Base-by-base conservation (phyloP, 2,888 invertebrate species). In the Pyrrhosoma nymphula region DNA sequence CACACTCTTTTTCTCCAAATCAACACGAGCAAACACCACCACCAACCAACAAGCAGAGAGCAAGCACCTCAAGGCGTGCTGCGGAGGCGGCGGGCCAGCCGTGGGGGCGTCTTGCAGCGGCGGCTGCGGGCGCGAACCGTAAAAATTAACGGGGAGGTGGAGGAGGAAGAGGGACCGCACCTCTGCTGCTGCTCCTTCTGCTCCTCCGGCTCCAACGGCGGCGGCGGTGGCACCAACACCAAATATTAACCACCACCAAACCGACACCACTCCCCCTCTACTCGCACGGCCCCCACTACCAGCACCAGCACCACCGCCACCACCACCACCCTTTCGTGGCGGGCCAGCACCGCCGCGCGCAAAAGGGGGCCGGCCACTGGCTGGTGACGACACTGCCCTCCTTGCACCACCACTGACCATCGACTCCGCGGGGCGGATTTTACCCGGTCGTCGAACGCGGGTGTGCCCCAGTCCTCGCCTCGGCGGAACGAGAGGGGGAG, bases 391-490 rank as follows among this genome's bases (percentile, higher is more conserved):
- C 97, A 97, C 97, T 97, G 97, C 97, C 97, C 98, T 98, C 98
- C 98, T 20, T 98, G 97, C 98, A 98, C 98, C 98, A 98, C 98
- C 98, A 98, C 98, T 98, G 98, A 97, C 98, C 98, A 97, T 98
- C 98, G 97, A 98, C 97, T 97, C 98, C 97, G 97, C 98, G 98
- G 96, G 98, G 97, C 96, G 98, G 98, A 97, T 69, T 98, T 98
- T 96, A 98, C 98, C 97, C 98, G 98, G 97, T 98, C 98, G 97
- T 63, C 91, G 91, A 63, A 91, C 93, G 69, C 93, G 93, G 93
- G 93, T 93, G 93, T 93, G 93, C 93, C 93, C 93, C 69, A 93
- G 93, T 93, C 91, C 63, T 60, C 26, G 91, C 82, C 95, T 75
- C 95, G 95, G 96, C 95, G 96, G 95, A 60, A 69, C 47, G 93